Evolutionary conservation across 2,888 invertebrate species (phyloP).

Genomic region (Dermolepida albohirtum): DNA sequence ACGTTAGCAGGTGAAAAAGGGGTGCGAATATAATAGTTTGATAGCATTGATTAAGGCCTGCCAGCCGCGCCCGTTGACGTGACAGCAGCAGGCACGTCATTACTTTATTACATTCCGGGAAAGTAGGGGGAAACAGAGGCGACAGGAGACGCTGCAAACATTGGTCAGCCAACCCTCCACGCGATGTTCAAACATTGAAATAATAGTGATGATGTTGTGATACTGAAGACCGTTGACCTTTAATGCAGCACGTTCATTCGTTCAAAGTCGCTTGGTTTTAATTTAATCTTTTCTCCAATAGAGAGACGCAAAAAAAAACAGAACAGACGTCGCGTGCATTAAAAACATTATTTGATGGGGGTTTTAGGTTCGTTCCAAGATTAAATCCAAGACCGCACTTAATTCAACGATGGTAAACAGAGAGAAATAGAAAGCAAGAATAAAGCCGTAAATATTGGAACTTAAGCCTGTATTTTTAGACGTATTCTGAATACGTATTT

Average conservation of each 20-base stretch:
- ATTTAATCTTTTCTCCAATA: conserved; percentile 19
- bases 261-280: conserved; percentile 18
- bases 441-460: neutral
- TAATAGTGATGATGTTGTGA: conserved; percentile 26
- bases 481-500: neutral
- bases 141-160: conserved; percentile 5
- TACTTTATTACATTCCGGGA: conserved; percentile 32
- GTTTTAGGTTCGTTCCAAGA: conserved; percentile 23
- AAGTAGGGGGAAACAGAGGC: neutral
- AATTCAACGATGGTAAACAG: conserved; percentile 10
- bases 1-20: conserved; percentile 36
- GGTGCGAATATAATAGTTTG: conserved; percentile 35
- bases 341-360: conserved; percentile 20
- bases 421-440: neutral
- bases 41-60: conserved; percentile 27
- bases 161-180: conserved; percentile 11
- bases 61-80: conserved; percentile 33
- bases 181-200: conserved; percentile 27
- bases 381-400: conserved; percentile 29
- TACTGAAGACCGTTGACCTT: conserved; percentile 15
- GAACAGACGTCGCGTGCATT: conserved; percentile 8
- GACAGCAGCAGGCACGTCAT: conserved; percentile 30
- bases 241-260: conserved; percentile 10
- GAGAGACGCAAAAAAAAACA: conserved; percentile 14
- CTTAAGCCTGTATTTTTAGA: neutral